A percentile compares a stretch with the other conserved stretches of the same genome.
phyloP scores from a whole-genome alignment of 2,888 invertebrate species.

The Melanchra persicariae region DNA sequence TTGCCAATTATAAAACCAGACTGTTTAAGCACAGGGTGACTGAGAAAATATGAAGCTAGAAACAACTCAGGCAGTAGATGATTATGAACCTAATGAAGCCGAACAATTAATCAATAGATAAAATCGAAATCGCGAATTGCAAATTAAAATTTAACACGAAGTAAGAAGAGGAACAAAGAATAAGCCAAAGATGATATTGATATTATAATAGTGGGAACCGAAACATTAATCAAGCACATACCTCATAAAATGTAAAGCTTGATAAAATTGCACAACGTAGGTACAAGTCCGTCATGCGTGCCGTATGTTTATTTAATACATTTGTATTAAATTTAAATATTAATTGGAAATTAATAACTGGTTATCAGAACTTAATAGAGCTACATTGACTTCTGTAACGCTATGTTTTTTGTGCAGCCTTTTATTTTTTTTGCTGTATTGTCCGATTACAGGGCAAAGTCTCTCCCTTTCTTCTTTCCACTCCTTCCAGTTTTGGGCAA shows the following conservation, averaged over 20 bases:
- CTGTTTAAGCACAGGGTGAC: no score
- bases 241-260: neutral
- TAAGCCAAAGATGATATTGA: no score
- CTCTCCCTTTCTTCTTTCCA: no score
- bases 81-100: no score
- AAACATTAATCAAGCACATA: conserved; percentile 1
- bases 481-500: neutral
- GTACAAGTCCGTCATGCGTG: neutral
- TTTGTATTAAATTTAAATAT: conserved; percentile 4
- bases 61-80: no score
- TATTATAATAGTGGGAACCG: neutral
- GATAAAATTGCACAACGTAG: neutral
- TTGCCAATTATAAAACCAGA: no score
- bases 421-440: neutral
- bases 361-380: neutral
- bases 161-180: no score
- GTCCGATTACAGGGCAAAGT: neutral
- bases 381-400: neutral
- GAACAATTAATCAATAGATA: no score
- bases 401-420: neutral
- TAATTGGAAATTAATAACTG: conserved; percentile 12
- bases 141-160: no score
- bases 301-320: neutral
- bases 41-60: no score
- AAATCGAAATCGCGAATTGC: no score